Base-by-base conservation (phyloP, 64 coral and sea anemone species). In the Astreopora myriophthalma region DNA sequence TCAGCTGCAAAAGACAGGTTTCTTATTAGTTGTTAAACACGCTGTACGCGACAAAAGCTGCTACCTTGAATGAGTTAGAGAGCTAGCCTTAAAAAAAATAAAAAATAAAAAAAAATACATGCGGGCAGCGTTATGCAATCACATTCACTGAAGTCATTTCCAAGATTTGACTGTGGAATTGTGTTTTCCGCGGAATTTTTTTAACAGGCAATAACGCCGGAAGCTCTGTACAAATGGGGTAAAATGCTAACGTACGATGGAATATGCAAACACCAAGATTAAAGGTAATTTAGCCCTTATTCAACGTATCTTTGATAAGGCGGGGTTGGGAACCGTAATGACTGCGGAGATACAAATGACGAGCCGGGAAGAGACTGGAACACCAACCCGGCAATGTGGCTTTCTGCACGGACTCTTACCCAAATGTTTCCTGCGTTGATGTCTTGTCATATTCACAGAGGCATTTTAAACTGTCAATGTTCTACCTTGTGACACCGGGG, bases 351-450 rank as follows among this genome's bases (percentile, higher is more conserved):
- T n/a, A n/a, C n/a, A n/a, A n/a, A n/a, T n/a, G n/a, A n/a, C n/a
- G n/a, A n/a, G n/a, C n/a, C n/a, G n/a, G n/a, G n/a, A n/a, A n/a
- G n/a, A n/a, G n/a, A n/a, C n/a, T 4, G 4, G 42, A 46, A 46
- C 42, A 46, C 42, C 42, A 46, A 46, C 42, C 4, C 4, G 42
- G 11, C 7, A 24, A 51, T 8, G 29, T 51, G 11, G 28, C 52
- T 78, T 78, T 17, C 14, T 22, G 6, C 75, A 78, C 12, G 52
- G 52, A 78, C 44, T 75, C n/a, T 78, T 49, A 44, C n/a, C 52
- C 25, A 78, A 12, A 30, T 78, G 75, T 78, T 52, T n/a, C n/a
- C n/a, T n/a, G n/a, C 75, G 48, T 78, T 78, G 40, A 51, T 44
- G 12, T 29, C 10, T 49, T 52, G 75, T 78, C 75, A 49, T 52